Evolutionary conservation across 2,888 invertebrate species (phyloP), one percentile per base, ranked within the genome.

Genomic region (Campoletis raptor): DNA sequence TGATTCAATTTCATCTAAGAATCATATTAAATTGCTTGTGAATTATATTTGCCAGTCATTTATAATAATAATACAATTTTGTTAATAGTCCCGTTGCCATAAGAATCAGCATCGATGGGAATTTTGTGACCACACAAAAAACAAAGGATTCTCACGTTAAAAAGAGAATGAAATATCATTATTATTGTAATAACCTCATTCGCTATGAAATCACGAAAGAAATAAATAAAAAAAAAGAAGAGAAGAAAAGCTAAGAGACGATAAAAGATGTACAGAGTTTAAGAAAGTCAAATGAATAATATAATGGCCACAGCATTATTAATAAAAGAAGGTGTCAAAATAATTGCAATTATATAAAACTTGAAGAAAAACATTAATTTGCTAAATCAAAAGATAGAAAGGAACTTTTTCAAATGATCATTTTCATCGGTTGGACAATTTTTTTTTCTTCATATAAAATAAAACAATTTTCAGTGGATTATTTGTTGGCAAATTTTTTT

Each of bases 81-180:
- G 67, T 52, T 48, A 72, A 36, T 36, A n/a, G 10, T 30, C n/a
- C 36, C 30, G n/a, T 24, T 42, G 30, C n/a, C 30, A n/a, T 18
- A 48, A 48, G 24, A 52, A 72, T 72, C 48, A n/a, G n/a, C n/a
- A 72, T 72, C 72, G 30, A 52, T 52, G 30, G 21, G 30, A 72
- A 52, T 18, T 70, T 24, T 8, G 30, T 48, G 30, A 70, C 70
- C 70, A 42, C 42, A 37, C 36, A 40, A 70, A 42, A 69, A 42
- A 45, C 12, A 12, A 9, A 48, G 30, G 42, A 4, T 72, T 67
- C 66, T 67, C 66, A 70, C 36, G 52, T 18, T 72, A n/a, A 52
- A 15, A 36, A 52, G 21, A 9, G 18, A 52, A 37, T 72, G 21
- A 36, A 52, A 37, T 54, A 36, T 48, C 36, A 10, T 21, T n/a